phyloP scores from a whole-genome alignment of 2,888 invertebrate genomes.

The Anaspis maculata region DNA sequence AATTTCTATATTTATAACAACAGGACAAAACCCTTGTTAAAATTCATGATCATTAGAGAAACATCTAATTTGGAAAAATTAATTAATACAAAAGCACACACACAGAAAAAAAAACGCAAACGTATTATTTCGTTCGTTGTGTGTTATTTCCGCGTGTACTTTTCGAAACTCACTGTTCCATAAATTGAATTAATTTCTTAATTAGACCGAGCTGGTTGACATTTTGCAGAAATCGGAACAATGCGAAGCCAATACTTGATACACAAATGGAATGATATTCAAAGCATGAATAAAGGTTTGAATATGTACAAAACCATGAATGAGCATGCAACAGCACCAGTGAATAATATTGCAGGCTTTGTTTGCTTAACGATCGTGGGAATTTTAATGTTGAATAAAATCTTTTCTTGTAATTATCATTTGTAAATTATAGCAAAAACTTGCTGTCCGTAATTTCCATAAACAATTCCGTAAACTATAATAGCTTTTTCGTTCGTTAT shows the following conservation, averaged over 20 bases:
- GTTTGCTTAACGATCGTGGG: slow-evolving; percentile 23
- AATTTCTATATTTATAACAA: slow-evolving; percentile 13
- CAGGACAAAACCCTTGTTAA: slow-evolving; percentile 9
- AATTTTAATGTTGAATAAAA: slow-evolving; percentile 19
- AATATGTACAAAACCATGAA: too few relatives aligned
- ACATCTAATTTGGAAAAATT: slow-evolving; percentile 7
- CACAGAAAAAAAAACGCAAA: too few relatives aligned
- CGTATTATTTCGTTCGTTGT: too few relatives aligned
- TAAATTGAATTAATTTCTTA: background rate
- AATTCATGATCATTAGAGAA: slow-evolving; percentile 6
- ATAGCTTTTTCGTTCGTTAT: slow-evolving; percentile 6
- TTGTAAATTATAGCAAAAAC: slow-evolving; percentile 24
- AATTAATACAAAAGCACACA: slow-evolving; percentile 9
- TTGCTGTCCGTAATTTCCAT: slow-evolving; percentile 22
- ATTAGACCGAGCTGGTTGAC: slow-evolving; percentile 1
- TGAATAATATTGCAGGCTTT: slow-evolving; percentile 12
- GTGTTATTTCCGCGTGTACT: too few relatives aligned
- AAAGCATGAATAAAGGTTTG: too few relatives aligned
- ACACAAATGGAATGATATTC: too few relatives aligned
- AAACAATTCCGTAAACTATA: slow-evolving; percentile 17
- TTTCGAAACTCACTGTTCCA: slow-evolving; percentile 1
- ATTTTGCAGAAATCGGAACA: too few relatives aligned
- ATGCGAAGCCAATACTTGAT: too few relatives aligned
- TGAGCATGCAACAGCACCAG: slow-evolving; percentile 8
- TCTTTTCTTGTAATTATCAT: slow-evolving; percentile 23